These are phyloP conservation scores for Thymelicus sylvestris DNA, from an alignment of 2,888 invertebrate genomes.

Conservation along the genomic window DNA sequence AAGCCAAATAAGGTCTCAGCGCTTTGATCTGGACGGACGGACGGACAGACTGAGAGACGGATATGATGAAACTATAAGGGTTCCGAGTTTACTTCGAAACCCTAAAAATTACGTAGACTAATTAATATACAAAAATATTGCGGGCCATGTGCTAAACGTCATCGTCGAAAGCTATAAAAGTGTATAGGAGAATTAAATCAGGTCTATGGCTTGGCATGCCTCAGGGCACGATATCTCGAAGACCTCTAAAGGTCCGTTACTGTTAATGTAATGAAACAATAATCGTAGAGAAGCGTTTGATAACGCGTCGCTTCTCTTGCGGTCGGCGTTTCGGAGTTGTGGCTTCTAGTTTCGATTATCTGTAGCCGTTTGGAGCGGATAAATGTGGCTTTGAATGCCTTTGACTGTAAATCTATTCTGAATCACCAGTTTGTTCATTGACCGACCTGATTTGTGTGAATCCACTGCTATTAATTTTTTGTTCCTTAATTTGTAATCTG, in stretches of 20 bases:
- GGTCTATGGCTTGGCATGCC: not conserved
- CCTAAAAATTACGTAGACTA: too few relatives aligned
- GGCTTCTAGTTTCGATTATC: constrained; percentile 30
- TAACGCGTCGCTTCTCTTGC: constrained; percentile 25
- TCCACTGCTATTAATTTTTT: not conserved
- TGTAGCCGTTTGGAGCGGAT: constrained; percentile 12
- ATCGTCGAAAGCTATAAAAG: not conserved
- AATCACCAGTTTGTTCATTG: not conserved
- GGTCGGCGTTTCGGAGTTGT: constrained; percentile 12
- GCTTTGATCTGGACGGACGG: too few relatives aligned
- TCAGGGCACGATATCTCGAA: constrained; percentile 2
- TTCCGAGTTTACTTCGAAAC: too few relatives aligned
- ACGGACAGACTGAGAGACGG: too few relatives aligned
- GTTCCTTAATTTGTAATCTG: too few relatives aligned
- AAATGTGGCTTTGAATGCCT: constrained; percentile 28
- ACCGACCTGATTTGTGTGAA: not conserved
- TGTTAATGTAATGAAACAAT: constrained; percentile 33
- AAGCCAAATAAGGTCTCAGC: too few relatives aligned
- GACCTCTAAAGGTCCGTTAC: constrained; percentile 2
- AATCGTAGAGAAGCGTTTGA: constrained; percentile 20
- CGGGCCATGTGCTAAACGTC: too few relatives aligned
- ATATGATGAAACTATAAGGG: too few relatives aligned
- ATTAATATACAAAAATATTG: too few relatives aligned
- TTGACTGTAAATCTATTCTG: constrained; percentile 17
- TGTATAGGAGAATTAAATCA: not conserved